A percentile compares a stretch with the other conserved stretches of the same genome.
Conservation (phyloP, 2,888 invertebrate genomes). For the Leptopterna dolabrata region DNA sequence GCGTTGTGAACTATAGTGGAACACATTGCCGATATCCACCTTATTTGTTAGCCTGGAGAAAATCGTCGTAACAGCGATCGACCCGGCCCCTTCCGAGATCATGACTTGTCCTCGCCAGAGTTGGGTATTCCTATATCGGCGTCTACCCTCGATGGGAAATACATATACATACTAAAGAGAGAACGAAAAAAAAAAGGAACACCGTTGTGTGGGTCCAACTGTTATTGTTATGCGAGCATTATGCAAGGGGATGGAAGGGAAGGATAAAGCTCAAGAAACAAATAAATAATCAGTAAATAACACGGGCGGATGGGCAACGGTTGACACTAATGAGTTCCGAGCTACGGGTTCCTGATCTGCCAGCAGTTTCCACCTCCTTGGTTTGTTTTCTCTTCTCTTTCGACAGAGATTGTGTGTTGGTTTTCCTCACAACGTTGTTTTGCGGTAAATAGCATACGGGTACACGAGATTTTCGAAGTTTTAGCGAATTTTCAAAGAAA, state of each 20-base stretch:
- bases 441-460: too few relatives aligned
- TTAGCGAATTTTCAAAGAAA: too few relatives aligned
- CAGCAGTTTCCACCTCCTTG: neutral
- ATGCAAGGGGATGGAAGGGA: conserved; percentile 34
- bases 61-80: neutral
- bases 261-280: conserved; percentile 45
- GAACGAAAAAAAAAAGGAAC: neutral
- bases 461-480: too few relatives aligned
- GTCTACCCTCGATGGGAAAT: neutral
- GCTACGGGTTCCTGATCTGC: neutral
- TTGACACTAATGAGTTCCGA: conserved; percentile 25
- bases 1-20: too few relatives aligned
- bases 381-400: neutral
- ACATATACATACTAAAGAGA: neutral
- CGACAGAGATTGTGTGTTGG: neutral
- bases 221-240: conserved; percentile 54
- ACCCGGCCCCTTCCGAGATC: neutral
- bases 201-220: conserved; percentile 29
- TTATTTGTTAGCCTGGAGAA: neutral
- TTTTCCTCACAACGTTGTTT: neutral
- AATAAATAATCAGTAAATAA: conserved; percentile 52
- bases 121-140: neutral
- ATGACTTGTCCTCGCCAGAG: neutral
- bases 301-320: conserved; percentile 35
- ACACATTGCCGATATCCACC: neutral